phyloP scores from a whole-genome alignment of 2,797 vertebrate species.

The Fundulus diaphanus region DNA sequence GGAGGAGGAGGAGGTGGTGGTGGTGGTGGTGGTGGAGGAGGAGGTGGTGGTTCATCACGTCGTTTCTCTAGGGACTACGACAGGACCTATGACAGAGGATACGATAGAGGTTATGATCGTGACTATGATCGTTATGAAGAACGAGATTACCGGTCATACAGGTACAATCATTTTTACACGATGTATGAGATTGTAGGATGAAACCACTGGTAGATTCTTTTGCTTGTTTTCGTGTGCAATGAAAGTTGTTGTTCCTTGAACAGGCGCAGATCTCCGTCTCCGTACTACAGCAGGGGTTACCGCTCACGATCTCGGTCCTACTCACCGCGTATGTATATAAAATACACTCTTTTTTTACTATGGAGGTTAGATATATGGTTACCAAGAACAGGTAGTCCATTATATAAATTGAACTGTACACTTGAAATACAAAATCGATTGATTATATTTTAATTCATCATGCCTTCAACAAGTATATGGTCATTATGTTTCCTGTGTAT shows the following conservation, averaged over 20 bases:
- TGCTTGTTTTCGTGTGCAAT: neutral
- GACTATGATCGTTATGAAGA: constrained; percentile 91
- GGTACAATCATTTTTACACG: constrained; percentile 61
- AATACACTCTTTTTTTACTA: too few species aligned
- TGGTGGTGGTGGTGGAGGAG: accelerated
- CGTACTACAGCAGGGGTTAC: constrained; percentile 92
- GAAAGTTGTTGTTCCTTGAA: neutral
- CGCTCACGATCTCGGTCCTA: constrained; percentile 92
- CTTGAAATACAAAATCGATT: too few species aligned
- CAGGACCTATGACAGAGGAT: constrained; percentile 86
- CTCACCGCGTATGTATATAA: constrained; percentile 88
- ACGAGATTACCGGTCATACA: constrained; percentile 91
- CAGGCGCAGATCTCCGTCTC: constrained; percentile 92
- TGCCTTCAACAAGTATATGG: too few species aligned
- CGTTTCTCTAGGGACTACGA: constrained; percentile 88
- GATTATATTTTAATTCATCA: too few species aligned
- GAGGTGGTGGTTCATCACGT: constrained; percentile 64
- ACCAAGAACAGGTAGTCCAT: too few species aligned
- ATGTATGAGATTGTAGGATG: neutral
- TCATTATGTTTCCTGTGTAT: too few species aligned
- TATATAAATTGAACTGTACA: too few species aligned
- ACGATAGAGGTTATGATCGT: constrained; percentile 80
- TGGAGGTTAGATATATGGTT: too few species aligned
- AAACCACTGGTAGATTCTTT: neutral
- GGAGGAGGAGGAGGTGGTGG: accelerated